These are phyloP conservation scores for Xiphophorus couchianus DNA, from an alignment of 2,113 vertebrate species.

Conservation along the genomic window DNA sequence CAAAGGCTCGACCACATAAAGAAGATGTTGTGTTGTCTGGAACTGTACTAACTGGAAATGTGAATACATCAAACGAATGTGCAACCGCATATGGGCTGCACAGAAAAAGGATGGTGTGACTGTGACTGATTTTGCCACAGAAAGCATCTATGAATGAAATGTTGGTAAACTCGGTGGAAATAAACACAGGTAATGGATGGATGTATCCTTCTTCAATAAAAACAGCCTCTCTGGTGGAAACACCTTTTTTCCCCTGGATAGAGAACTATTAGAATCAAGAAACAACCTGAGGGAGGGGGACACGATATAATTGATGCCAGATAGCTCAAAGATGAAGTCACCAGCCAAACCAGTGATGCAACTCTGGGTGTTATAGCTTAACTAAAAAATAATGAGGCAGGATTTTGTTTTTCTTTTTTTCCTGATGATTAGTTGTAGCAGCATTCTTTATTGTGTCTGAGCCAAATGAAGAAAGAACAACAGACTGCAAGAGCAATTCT, in stretches of 20 bases:
- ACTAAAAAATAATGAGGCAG: background rate
- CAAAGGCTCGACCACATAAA: background rate
- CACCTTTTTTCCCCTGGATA: background rate
- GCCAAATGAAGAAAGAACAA: background rate
- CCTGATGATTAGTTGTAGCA: background rate
- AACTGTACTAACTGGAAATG: background rate
- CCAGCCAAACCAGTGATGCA: background rate
- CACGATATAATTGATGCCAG: background rate
- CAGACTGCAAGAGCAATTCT: background rate
- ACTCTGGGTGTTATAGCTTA: background rate
- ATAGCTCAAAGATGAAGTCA: background rate
- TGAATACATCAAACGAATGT: background rate
- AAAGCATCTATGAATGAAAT: background rate
- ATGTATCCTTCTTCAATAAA: background rate
- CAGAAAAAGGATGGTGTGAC: background rate
- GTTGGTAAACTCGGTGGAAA: background rate
- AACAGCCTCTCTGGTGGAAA: background rate
- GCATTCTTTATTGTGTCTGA: background rate
- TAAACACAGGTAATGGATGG: background rate
- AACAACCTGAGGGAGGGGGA: background rate
- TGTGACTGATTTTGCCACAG: background rate
- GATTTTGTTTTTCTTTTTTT: background rate
- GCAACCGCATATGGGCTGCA: background rate
- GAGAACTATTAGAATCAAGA: background rate
- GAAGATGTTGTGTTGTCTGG: background rate